Base-by-base conservation (phyloP, 64 coral and sea anemone genomes). In the Pachyseris speciosa region DNA sequence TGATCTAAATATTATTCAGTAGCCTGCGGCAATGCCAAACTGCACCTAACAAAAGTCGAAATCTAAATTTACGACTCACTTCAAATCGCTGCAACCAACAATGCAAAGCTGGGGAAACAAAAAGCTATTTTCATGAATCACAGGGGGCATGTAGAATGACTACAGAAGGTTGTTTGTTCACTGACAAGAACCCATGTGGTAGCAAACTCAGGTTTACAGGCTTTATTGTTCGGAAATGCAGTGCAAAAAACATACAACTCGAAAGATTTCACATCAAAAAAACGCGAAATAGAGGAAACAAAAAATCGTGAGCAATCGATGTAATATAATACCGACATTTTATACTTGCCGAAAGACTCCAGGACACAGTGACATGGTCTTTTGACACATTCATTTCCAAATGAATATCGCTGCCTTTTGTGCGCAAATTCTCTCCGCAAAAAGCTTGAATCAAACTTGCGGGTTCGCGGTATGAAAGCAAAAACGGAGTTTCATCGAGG, bases 31-130 rank as follows among this genome's bases (percentile, higher is more conserved):
- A 22, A 79, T 58, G 2, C 5, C 77, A 41, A 33, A 40, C 77
- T 63, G 77, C 9, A 53, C 9, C 32, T 41, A 22, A 81, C 77
- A 81, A 63, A 59, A 63, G 34, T 63, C 22, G 53, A 40, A 37
- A 20, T 81, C 52, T 61, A 81, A 81, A 81, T 61, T 81, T 81
- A 81, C 33, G 3, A 58, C 31, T 63, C 28, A 61, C 51, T 61
- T 61, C 1, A 11, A 22, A 81, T 38, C 32, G 34, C 63, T 81
- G 37, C 37, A 36, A 34, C 20, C 27, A 40, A 19, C 17, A 33
- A 2, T 15, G 19, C 16, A 22, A 15, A 26, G 36, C 52, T 36
- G 40, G 55, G 12, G 36, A 41, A 40, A 81, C n/a, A 63, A 22
- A 7, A 13, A 11, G 9, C n/a, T 80, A 78, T 39, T 81, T 63